phyloP scores from a whole-genome alignment of 2,113 vertebrate genomes.

The Eulemur rufifrons region DNA sequence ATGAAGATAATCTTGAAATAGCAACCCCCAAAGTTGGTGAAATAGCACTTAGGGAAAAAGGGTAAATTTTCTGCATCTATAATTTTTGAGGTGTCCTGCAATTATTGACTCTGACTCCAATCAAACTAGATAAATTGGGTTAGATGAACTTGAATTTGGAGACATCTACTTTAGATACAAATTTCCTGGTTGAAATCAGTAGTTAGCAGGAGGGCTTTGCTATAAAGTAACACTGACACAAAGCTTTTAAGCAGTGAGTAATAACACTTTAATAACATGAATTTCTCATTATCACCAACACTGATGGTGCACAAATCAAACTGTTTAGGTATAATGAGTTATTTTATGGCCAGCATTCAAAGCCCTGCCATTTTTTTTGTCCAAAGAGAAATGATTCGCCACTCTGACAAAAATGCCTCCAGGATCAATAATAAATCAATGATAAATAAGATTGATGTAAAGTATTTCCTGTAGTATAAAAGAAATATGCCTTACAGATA shows the following conservation, averaged over 20 bases:
- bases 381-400: not conserved
- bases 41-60: not conserved
- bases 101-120: not conserved
- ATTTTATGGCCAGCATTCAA: not conserved
- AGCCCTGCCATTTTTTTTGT: not conserved
- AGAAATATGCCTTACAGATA: not conserved
- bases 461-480: not conserved
- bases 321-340: not conserved
- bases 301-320: not conserved
- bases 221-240: not conserved
- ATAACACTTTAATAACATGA: not conserved
- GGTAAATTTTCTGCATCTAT: not conserved
- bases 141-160: not conserved
- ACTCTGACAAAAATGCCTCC: not conserved
- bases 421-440: constrained; percentile 31
- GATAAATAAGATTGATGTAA: not conserved
- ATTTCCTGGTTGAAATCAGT: not conserved
- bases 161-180: not conserved
- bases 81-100: not conserved
- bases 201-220: not conserved
- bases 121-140: not conserved
- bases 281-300: not conserved
- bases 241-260: not conserved
- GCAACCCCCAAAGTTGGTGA: not conserved
- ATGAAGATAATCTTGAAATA: not conserved